These are phyloP conservation scores for Musca vetustissima DNA, from an alignment of 1,140 invertebrate genomes.

Conservation along the genomic window DNA sequence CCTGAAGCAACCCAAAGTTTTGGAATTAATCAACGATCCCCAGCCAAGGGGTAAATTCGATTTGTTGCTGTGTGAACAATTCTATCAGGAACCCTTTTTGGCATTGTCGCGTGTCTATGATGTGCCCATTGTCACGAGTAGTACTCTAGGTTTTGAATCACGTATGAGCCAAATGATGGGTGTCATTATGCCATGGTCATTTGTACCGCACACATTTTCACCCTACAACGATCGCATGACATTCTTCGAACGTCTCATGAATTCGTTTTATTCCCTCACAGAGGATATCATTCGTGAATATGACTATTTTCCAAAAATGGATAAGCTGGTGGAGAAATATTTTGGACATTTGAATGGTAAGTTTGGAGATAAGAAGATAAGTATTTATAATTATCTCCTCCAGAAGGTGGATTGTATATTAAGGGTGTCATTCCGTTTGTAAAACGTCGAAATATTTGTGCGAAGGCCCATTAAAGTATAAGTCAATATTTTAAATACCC, in stretches of 20 bases:
- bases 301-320: conserved; percentile 50
- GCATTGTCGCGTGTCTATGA: conserved; percentile 53
- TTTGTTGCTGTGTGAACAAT: conserved; percentile 52
- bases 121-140: conserved; percentile 47
- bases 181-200: conserved; percentile 46
- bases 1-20: conserved; percentile 48
- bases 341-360: conserved; percentile 45
- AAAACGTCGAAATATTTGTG: no score
- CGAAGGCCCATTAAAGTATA: no score
- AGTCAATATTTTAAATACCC: no score
- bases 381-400: no score
- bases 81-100: conserved; percentile 54
- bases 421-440: not conserved
- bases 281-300: conserved; percentile 38
- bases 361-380: not conserved
- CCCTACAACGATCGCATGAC: conserved; percentile 47
- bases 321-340: conserved; percentile 45
- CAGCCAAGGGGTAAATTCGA: conserved; percentile 53
- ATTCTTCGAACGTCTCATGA: conserved; percentile 51
- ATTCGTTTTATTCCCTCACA: conserved; percentile 24
- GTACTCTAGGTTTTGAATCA: conserved; percentile 47
- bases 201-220: conserved; percentile 44
- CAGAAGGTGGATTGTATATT: not conserved
- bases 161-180: conserved; percentile 48
- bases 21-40: conserved; percentile 47